phyloP scores from a whole-genome alignment of 1,140 invertebrate species.

The Mya arenaria region DNA sequence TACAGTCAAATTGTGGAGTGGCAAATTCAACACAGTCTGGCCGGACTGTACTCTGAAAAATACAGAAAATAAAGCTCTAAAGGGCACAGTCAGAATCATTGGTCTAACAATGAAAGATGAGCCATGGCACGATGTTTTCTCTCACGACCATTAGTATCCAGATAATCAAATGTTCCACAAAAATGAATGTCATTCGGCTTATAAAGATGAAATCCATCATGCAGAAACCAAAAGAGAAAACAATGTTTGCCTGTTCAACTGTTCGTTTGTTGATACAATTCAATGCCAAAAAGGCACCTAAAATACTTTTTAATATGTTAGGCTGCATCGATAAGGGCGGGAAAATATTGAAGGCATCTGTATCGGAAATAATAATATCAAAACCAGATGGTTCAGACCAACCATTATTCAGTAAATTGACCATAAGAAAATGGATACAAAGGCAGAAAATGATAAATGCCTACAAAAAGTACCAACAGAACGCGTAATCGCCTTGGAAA shows the following conservation, averaged over 20 bases:
- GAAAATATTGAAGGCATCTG: no score
- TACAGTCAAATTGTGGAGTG: slow-evolving; percentile 13
- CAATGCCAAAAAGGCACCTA: not conserved
- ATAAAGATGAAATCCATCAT: not conserved
- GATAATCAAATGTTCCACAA: slow-evolving; percentile 33
- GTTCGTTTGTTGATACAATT: no score
- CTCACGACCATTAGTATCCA: slow-evolving; percentile 7
- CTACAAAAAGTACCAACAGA: not conserved
- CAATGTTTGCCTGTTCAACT: not conserved
- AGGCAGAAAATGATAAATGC: not conserved
- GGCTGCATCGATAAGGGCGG: no score
- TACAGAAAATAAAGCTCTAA: slow-evolving; percentile 45
- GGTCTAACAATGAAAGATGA: slow-evolving; percentile 31
- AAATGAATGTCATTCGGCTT: not conserved
- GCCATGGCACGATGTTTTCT: slow-evolving; percentile 38
- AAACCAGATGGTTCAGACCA: no score
- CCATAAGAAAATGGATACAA: no score
- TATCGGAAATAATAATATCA: no score
- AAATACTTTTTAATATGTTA: no score
- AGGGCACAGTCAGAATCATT: slow-evolving; percentile 32
- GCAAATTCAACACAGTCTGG: slow-evolving; percentile 42
- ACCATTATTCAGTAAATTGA: no score
- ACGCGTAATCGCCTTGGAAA: not conserved
- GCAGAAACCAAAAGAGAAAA: not conserved
- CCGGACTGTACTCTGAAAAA: slow-evolving; percentile 38